phyloP scores from a whole-genome alignment of 2,113 vertebrate species.

The Myiagra hebetior region DNA sequence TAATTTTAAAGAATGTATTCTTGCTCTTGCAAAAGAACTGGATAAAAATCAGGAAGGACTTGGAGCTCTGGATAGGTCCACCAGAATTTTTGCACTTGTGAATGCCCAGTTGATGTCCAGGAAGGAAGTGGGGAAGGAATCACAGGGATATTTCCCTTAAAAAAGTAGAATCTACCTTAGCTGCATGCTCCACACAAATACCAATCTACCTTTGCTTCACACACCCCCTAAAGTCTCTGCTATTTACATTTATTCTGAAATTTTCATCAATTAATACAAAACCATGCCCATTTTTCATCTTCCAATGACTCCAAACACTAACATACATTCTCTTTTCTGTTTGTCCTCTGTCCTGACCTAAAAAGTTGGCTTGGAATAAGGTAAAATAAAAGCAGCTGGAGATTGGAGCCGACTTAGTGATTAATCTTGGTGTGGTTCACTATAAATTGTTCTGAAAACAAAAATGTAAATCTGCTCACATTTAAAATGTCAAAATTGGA shows the following conservation, averaged over 20 bases:
- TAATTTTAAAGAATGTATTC: neutral
- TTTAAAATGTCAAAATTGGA: neutral
- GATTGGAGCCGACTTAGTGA: neutral
- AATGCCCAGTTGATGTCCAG: neutral
- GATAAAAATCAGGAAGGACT: neutral
- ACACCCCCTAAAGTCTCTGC: neutral
- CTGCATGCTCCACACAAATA: neutral
- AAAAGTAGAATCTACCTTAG: neutral
- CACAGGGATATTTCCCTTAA: neutral
- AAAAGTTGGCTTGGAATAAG: neutral
- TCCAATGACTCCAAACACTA: neutral
- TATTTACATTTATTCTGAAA: neutral
- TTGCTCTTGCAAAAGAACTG: neutral
- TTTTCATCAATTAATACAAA: neutral
- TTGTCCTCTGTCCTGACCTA: neutral
- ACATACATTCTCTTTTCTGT: neutral
- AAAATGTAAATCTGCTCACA: neutral
- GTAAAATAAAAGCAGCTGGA: neutral
- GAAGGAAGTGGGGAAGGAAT: neutral
- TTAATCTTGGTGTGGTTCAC: neutral
- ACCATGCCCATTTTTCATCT: neutral
- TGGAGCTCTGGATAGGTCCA: neutral
- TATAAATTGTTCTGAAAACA: neutral
- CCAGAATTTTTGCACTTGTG: neutral
- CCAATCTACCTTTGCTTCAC: neutral